phyloP scores from a whole-genome alignment of 2,113 vertebrate genomes.

The Cryptotis parvus region DNA sequence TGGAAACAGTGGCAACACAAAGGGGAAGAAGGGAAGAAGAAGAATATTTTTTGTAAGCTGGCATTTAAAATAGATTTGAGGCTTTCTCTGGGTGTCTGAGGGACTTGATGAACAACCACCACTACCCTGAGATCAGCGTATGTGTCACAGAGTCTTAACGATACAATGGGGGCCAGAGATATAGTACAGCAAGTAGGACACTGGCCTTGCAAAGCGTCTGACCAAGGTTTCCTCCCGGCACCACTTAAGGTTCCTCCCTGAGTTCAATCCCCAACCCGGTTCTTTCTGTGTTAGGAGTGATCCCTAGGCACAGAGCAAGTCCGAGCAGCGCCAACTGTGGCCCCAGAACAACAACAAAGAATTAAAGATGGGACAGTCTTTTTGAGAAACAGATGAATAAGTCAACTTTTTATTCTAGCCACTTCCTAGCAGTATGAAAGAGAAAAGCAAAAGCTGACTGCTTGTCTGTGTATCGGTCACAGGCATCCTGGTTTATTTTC shows the following conservation, averaged over 20 bases:
- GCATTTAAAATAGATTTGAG: background rate
- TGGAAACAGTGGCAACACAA: no score
- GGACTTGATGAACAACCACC: background rate
- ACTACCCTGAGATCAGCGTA: slow-evolving; percentile 48
- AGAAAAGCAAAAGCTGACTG: slow-evolving; percentile 46
- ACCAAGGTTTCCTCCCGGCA: no score
- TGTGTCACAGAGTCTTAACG: slow-evolving; percentile 66
- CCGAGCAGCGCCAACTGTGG: no score
- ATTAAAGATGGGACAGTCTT: slow-evolving; percentile 65
- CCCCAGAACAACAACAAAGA: background rate
- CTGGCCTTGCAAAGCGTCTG: no score
- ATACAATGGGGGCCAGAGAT: background rate
- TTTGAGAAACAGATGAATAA: slow-evolving; percentile 64
- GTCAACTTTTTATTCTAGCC: background rate
- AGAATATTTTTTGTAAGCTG: background rate
- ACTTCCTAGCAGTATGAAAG: slow-evolving; percentile 48
- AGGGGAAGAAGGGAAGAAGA: no score
- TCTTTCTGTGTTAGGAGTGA: no score
- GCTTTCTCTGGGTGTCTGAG: background rate
- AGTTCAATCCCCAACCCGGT: no score
- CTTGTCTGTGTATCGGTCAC: background rate
- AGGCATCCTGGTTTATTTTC: background rate
- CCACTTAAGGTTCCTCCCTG: no score
- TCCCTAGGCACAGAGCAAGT: no score
- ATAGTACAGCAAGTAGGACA: no score